These are phyloP conservation scores for Chloroclystis v-ata DNA, from an alignment of 2,888 invertebrate genomes.

Conservation along the genomic window DNA sequence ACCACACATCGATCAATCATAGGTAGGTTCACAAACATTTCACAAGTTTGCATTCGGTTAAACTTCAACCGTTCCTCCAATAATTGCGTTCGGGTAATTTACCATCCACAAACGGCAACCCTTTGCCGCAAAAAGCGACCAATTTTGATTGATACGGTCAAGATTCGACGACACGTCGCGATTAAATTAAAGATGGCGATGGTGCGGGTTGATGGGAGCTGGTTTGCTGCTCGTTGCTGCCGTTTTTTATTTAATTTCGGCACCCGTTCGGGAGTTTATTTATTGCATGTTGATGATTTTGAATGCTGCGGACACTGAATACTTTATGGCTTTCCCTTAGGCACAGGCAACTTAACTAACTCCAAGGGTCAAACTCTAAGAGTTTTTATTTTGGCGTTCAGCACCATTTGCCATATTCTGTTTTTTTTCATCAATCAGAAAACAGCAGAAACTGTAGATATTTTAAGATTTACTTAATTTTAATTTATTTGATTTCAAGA, in stretches of 20 bases:
- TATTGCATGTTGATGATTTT: conserved; percentile 3
- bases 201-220: conserved; percentile 33
- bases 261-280: conserved; percentile 14
- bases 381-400: too few species aligned
- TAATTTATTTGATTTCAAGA: too few species aligned
- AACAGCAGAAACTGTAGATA: too few species aligned
- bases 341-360: too few species aligned
- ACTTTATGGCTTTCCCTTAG: not conserved
- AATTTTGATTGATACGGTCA: conserved; percentile 70
- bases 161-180: conserved; percentile 43
- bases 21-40: too few species aligned
- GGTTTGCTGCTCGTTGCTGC: conserved; percentile 16
- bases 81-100: not conserved
- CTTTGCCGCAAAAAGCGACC: conserved; percentile 51
- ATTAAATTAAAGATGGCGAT: conserved; percentile 48
- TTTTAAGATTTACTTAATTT: too few species aligned
- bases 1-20: too few species aligned
- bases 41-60: too few species aligned
- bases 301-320: not conserved
- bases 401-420: too few species aligned
- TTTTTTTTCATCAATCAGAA: too few species aligned
- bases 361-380: too few species aligned
- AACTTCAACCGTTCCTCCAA: too few species aligned
- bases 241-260: conserved; percentile 14
- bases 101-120: conserved; percentile 6